phyloP scores from a whole-genome alignment of 2,797 vertebrate species.

The Diceros bicornis region DNA sequence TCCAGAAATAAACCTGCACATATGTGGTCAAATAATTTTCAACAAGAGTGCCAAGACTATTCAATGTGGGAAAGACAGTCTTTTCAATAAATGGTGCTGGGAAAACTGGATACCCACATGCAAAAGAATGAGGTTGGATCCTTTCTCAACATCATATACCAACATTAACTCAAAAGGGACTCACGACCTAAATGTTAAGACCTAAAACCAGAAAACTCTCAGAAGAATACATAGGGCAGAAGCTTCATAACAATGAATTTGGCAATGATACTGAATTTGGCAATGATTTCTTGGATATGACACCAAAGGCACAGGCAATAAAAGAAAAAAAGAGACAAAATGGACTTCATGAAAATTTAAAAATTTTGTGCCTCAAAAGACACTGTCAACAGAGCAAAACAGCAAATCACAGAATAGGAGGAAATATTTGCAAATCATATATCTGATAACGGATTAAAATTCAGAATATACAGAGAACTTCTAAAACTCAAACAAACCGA shows the following conservation, averaged over 20 bases:
- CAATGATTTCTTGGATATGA: neutral
- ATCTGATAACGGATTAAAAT: neutral
- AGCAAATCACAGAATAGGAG: neutral
- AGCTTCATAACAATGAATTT: neutral
- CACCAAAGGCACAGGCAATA: neutral
- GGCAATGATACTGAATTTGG: neutral
- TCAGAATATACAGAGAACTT: neutral
- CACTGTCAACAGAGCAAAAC: slow-evolving; percentile 27
- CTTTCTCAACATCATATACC: neutral
- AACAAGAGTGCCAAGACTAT: neutral
- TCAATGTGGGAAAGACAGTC: neutral
- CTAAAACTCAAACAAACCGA: neutral
- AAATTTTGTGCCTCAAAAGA: neutral
- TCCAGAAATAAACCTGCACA: neutral
- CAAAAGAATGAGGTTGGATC: neutral
- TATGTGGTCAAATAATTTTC: neutral
- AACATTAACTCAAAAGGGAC: slow-evolving; percentile 8
- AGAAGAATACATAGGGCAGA: neutral
- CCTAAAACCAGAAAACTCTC: neutral
- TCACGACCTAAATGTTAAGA: neutral
- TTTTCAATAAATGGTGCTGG: neutral
- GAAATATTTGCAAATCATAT: neutral
- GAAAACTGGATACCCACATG: neutral
- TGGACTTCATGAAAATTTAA: neutral
- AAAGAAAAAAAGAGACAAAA: neutral